phyloP scores from a whole-genome alignment of 2,888 invertebrate genomes.

The Microctonus hyperodae region DNA sequence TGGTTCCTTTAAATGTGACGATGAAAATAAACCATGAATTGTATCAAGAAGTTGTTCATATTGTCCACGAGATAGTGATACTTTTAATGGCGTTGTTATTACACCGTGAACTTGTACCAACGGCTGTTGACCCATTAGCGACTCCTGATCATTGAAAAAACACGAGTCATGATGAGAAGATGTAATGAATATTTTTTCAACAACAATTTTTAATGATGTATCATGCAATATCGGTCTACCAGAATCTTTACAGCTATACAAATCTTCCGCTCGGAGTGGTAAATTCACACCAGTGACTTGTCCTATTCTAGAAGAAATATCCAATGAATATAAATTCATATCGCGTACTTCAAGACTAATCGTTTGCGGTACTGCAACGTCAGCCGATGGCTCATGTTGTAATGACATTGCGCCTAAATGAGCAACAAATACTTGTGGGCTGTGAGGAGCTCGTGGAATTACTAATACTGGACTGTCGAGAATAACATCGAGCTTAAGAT shows the following conservation, averaged over 20 bases:
- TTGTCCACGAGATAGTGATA: constrained; percentile 84
- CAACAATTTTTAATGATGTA: constrained; percentile 78
- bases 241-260: constrained; percentile 76
- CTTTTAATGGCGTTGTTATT: constrained; percentile 84
- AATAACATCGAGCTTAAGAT: constrained; percentile 75
- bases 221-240: constrained; percentile 91
- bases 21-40: constrained; percentile 59
- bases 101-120: constrained; percentile 67
- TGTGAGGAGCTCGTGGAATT: constrained; percentile 79
- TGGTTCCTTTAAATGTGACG: constrained; percentile 54
- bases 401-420: constrained; percentile 89
- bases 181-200: constrained; percentile 65
- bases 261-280: constrained; percentile 70
- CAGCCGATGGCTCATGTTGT: constrained; percentile 56
- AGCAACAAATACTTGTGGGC: constrained; percentile 86
- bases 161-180: constrained; percentile 43
- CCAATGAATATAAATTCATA: constrained; percentile 86
- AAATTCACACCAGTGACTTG: constrained; percentile 51
- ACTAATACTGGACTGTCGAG: constrained; percentile 93
- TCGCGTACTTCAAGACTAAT: constrained; percentile 75
- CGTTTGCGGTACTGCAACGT: constrained; percentile 50
- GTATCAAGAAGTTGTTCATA: constrained; percentile 90
- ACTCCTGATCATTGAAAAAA: constrained; percentile 38
- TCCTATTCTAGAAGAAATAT: constrained; percentile 63
- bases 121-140: constrained; percentile 40